Conservation (phyloP, 1,140 invertebrate genomes). For the Musca vetustissima region DNA sequence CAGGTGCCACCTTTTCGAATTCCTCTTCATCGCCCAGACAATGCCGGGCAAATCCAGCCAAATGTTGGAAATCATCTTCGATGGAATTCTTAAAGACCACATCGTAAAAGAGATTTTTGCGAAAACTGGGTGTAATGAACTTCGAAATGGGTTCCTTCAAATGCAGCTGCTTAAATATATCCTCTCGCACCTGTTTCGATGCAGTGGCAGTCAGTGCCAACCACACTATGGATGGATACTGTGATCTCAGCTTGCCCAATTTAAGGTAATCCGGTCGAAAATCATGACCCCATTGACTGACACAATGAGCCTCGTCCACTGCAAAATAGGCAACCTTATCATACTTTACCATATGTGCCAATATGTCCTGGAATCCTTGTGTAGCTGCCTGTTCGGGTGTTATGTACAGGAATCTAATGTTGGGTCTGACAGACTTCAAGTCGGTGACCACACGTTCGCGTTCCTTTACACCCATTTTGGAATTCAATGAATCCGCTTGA, state of each 20-base stretch:
- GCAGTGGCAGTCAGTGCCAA: constrained; percentile 96
- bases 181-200: constrained; percentile 71
- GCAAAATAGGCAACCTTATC: constrained; percentile 78
- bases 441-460: constrained; percentile 74
- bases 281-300: constrained; percentile 97
- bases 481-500: constrained; percentile 82
- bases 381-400: constrained; percentile 90
- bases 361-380: constrained; percentile 68
- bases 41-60: constrained; percentile 62
- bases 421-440: constrained; percentile 68
- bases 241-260: constrained; percentile 71
- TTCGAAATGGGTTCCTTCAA: constrained; percentile 64
- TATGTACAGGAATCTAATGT: constrained; percentile 83
- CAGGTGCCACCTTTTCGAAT: constrained; percentile 44
- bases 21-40: constrained; percentile 59
- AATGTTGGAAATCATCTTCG: constrained; percentile 74
- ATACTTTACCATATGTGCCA: constrained; percentile 64
- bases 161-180: constrained; percentile 66
- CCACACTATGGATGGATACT: constrained; percentile 73
- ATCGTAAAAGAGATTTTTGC: constrained; percentile 82
- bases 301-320: constrained; percentile 97
- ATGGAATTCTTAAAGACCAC: constrained; percentile 82
- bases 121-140: constrained; percentile 75
- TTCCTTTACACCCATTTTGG: constrained; percentile 76
- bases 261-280: constrained; percentile 94